phyloP scores from a whole-genome alignment of 2,888 invertebrate species.

The Sesia apiformis region DNA sequence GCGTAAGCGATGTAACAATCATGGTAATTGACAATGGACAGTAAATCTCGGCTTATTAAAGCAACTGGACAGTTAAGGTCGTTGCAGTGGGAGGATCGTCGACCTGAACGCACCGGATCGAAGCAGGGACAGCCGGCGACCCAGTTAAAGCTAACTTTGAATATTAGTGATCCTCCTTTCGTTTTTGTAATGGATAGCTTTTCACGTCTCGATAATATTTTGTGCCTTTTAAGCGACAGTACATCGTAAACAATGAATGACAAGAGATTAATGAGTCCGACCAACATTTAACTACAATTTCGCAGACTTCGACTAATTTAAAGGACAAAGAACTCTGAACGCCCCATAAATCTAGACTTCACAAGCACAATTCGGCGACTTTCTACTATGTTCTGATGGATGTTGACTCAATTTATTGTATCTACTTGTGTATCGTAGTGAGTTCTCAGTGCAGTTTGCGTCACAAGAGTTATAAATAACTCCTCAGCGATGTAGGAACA shows the following conservation, averaged over 20 bases:
- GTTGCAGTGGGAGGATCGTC: slow-evolving; percentile 4
- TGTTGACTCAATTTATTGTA: slow-evolving; percentile 4
- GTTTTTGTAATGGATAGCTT: too few relatives aligned
- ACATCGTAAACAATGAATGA: too few relatives aligned
- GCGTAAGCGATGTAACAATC: slow-evolving; percentile 10
- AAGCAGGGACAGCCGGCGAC: background rate
- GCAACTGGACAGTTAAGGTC: background rate
- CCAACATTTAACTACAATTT: too few relatives aligned
- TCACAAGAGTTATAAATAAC: slow-evolving; percentile 32
- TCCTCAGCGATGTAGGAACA: slow-evolving; percentile 17
- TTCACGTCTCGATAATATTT: too few relatives aligned
- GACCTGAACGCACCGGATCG: slow-evolving; percentile 9
- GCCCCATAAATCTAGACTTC: background rate
- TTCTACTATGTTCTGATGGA: slow-evolving; percentile 1
- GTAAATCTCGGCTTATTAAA: slow-evolving; percentile 31
- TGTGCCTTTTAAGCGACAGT: too few relatives aligned
- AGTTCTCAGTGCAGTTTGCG: slow-evolving; percentile 22
- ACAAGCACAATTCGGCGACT: background rate
- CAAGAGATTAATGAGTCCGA: too few relatives aligned
- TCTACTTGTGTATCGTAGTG: slow-evolving; percentile 3
- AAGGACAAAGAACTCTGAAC: background rate
- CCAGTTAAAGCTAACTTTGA: background rate
- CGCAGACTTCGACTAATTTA: background rate
- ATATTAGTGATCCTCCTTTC: background rate
- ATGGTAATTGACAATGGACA: slow-evolving; percentile 32